Base-by-base conservation (phyloP, 2,113 vertebrate species). In the Telmatochromis bifrenatus region DNA sequence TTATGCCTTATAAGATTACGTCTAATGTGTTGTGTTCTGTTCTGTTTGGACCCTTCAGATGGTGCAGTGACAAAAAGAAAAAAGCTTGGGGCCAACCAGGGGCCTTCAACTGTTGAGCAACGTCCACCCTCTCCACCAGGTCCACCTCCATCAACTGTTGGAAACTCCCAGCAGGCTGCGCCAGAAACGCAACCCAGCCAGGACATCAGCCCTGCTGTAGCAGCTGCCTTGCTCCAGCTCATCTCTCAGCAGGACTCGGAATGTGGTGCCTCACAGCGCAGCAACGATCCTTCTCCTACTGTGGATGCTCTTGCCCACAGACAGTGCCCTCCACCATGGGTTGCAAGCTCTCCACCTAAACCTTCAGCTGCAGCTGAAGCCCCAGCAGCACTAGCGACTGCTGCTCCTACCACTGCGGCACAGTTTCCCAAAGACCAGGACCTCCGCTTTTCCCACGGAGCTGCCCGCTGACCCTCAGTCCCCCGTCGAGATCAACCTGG, bases 341-440 rank as follows among this genome's bases (percentile, higher is more conserved):
- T 31, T 3, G 86, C 90, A 4, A 93, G 91, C 45, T 93, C 94
- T 15, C 82, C 90, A 1, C 81, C 90, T 15, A 94, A 93, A 88
- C 81, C 93, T 7, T 65, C 92, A 3, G 70, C 92, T 35, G 91
- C 91, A 17, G 85, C 87, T 4, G 94, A 95, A 82, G 73, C 92
- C 13, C 81, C 92, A 5, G 75, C 87, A 7, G 92, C 47, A 31
- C 88, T 88, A n/a, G 93, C 80, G 31, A 62, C 86, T 28, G 37
- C 90, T 51, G 86, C 89, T 13, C 4, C 92, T 5, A 79, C 89
- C 73, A 49, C 83, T 7, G 80, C 91, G 3, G 89, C 96, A 75
- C 97, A 98, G 92, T 99, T 98, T 90, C 97, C 98, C 2, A 98
- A 98, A 91, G 98, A 99, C 95, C 98, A 98, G 96, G 99, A 99